phyloP scores from a whole-genome alignment of 2,888 invertebrate species.

The Mythimna pallens region DNA sequence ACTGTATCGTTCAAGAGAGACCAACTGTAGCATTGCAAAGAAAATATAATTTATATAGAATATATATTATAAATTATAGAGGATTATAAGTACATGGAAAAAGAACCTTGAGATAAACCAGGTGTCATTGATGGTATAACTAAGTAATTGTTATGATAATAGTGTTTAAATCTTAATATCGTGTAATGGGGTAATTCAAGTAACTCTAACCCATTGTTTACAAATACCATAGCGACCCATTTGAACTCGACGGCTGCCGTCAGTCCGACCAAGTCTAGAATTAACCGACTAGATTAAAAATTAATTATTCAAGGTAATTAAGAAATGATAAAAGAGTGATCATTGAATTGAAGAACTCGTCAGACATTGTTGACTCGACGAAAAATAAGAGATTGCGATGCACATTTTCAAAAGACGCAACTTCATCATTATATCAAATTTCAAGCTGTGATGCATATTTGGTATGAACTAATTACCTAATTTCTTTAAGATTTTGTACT shows the following conservation, averaged over 20 bases:
- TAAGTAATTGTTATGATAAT: constrained; percentile 3
- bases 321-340: constrained; percentile 13
- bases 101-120: not conserved
- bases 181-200: not conserved
- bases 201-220: constrained; percentile 39
- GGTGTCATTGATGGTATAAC: not conserved
- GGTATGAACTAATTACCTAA: constrained; percentile 60
- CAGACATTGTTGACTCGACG: not conserved
- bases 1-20: constrained; percentile 9
- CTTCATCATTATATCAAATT: constrained; percentile 45
- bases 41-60: no score
- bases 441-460: constrained; percentile 41
- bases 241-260: not conserved
- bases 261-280: not conserved
- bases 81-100: not conserved
- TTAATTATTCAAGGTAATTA: not conserved
- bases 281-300: not conserved
- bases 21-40: not conserved
- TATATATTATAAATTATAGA: no score
- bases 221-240: constrained; percentile 13
- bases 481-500: constrained; percentile 49
- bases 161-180: constrained; percentile 15
- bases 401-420: constrained; percentile 35
- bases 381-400: constrained; percentile 23
- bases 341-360: constrained; percentile 12